Percentiles rank a stretch among this genome's conserved stretches.
These are phyloP conservation scores for Neocrepidodera transversa DNA, from an alignment of 2,888 invertebrate species.

Conservation along the genomic window DNA sequence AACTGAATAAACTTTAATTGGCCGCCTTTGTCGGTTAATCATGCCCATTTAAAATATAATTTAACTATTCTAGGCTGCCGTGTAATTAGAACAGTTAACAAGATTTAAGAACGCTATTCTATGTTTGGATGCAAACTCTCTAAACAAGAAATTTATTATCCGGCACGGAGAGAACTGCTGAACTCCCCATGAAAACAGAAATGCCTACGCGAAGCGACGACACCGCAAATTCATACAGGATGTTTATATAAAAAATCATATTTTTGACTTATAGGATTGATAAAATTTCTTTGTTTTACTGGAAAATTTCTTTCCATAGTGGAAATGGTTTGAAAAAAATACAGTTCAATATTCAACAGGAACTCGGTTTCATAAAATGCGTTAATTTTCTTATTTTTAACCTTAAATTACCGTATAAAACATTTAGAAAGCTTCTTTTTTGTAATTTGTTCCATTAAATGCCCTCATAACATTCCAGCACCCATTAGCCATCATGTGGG, in stretches of 20 bases:
- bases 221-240: conserved; percentile 32
- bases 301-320: no score
- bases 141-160: conserved; percentile 47
- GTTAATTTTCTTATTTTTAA: no score
- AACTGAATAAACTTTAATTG: conserved; percentile 47
- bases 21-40: conserved; percentile 48
- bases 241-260: background rate
- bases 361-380: no score
- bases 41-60: conserved; percentile 50
- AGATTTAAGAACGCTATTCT: conserved; percentile 53
- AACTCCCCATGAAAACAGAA: conserved; percentile 28
- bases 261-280: no score
- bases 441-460: no score
- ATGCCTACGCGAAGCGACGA: conserved; percentile 34
- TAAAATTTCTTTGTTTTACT: no score
- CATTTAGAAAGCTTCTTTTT: no score
- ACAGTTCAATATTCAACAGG: no score
- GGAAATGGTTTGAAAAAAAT: no score
- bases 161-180: conserved; percentile 22
- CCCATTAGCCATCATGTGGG: no score
- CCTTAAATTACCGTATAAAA: no score
- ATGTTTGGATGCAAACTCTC: conserved; percentile 46
- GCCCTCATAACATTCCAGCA: no score
- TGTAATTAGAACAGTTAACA: conserved; percentile 52
- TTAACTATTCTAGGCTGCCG: conserved; percentile 48